Conservation (phyloP, 2,797 vertebrate genomes). For the Acipenser transmontanus region DNA sequence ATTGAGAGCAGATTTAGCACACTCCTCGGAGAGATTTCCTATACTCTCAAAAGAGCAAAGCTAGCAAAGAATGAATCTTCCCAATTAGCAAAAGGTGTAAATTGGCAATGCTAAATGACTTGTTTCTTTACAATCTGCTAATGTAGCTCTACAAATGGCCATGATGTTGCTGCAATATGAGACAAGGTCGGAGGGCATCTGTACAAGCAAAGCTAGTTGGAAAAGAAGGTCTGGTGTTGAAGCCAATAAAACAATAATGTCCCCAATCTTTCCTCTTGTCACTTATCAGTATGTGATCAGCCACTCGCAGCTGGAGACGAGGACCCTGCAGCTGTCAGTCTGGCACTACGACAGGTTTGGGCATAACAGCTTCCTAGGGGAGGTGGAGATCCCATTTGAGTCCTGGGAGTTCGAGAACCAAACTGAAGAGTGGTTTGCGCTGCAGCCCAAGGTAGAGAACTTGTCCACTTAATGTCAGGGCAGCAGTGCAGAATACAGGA, state of each 20-base stretch:
- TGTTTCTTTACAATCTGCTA: neutral
- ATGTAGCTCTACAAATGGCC: neutral
- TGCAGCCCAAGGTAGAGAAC: constrained; percentile 80
- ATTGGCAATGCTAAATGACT: neutral
- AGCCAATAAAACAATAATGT: neutral
- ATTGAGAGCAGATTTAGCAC: neutral
- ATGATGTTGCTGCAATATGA: neutral
- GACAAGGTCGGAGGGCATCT: neutral
- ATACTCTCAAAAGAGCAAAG: neutral
- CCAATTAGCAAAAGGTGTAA: neutral
- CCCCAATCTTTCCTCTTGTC: constrained; percentile 14
- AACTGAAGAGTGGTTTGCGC: constrained; percentile 78
- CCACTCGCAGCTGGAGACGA: constrained; percentile 88
- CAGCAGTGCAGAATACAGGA: too few relatives aligned
- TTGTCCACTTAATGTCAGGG: too few relatives aligned
- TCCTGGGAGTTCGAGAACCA: constrained; percentile 89
- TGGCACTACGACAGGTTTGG: constrained; percentile 97
- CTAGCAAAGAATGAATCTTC: neutral
- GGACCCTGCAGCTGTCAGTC: constrained; percentile 86
- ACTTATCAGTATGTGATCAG: constrained; percentile 84
- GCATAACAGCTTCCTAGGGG: constrained; percentile 88
- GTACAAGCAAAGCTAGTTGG: neutral
- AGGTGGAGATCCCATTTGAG: constrained; percentile 90
- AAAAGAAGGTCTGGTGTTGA: neutral
- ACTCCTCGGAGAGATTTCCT: neutral